Evolutionary conservation across 2,888 invertebrate genomes (phyloP), one percentile per base, ranked within the genome.

Genomic region (Rhimphoctona megacephalus): DNA sequence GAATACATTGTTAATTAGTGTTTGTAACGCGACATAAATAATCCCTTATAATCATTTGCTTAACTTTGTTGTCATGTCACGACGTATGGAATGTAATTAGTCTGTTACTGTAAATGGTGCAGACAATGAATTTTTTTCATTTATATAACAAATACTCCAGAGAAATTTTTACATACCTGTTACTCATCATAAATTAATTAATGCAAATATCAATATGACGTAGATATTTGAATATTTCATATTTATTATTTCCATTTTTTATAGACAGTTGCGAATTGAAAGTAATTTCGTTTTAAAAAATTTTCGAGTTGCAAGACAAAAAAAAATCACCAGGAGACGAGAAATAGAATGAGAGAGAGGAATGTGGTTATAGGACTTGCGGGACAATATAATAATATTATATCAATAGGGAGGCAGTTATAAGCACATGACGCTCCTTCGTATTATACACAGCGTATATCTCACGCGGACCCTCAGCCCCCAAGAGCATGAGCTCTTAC

Each of bases 381-480:
- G 69, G 79, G 66, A 79, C 79, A 84, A 86, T 84, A 91, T 93
- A 93, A 94, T 94, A 93, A 93, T 93, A 94, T 93, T 92, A 93
- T 92, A 93, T 90, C 91, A 92, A 93, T 92, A 92, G 81, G 88
- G 90, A 87, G 88, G 90, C 91, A 92, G 94, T 94, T 94, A 93
- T 90, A 90, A 92, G 91, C 94, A 94, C 93, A 92, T 94, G 94
- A 93, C 94, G 94, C 93, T 87, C 90, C 90, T 73, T 81, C 81
- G 92, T 90, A 93, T 93, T 92, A 92, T 93, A 92, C 92, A 91
- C 93, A 89, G 74, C 69, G 25, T 83, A 22, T 69, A 72, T 82
- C 73, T 78, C 73, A 77, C 57, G 46, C 70, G 61, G 9, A 57
- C 69, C 22, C 70, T 43, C 80, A 52, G 67, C 43, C 76, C 74